Base-by-base conservation (phyloP, 2,888 invertebrate genomes). In the Pedicia rivosa region DNA sequence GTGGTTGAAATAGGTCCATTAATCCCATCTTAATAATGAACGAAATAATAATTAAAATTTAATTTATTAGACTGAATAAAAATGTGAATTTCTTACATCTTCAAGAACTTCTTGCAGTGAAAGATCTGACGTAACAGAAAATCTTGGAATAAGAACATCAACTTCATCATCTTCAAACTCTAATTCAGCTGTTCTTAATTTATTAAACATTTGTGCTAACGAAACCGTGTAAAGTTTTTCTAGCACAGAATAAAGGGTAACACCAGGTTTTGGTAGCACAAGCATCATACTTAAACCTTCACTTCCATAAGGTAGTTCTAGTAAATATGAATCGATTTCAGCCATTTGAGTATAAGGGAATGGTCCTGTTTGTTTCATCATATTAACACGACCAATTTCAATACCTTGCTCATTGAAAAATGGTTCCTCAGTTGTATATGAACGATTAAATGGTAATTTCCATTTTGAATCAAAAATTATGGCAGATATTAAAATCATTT, bases 401-500 rank as follows among this genome's bases (percentile, higher is more conserved):
- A 54, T 50, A 28, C 64, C 67, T 16, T 65, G 54, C 43, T 75
- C 76, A 46, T 74, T 64, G 46, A 65, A 71, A 49, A 78, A 79
- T 0, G 64, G 55, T 43, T 72, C 71, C 2, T 51, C 40, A 2
- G 47, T 52, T 0, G 78, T 78, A 2, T 65, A 64, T 0, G 67
- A 54, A 36, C 47, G 51, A 47, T 78, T 74, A 47, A 79, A 79
- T 0, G 76, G 77, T 2, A 56, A 57, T 5, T 32, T 19, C 81
- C 81, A 82, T 9, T 69, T 59, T 5, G 79, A 80, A 57, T 77
- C 78, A 54, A 81, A 81, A 41, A 68, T 77, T 33, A 80, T 65
- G 1, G 76, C 72, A 39, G 78, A 78, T 1, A 75, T 67, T 46
- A 81, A 54, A 40, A 80, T 67, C 59, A 81, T 66, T 46, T 68